These are phyloP conservation scores for Dicyrtomina minuta DNA, from an alignment of 2,888 invertebrate genomes.

Conservation along the genomic window DNA sequence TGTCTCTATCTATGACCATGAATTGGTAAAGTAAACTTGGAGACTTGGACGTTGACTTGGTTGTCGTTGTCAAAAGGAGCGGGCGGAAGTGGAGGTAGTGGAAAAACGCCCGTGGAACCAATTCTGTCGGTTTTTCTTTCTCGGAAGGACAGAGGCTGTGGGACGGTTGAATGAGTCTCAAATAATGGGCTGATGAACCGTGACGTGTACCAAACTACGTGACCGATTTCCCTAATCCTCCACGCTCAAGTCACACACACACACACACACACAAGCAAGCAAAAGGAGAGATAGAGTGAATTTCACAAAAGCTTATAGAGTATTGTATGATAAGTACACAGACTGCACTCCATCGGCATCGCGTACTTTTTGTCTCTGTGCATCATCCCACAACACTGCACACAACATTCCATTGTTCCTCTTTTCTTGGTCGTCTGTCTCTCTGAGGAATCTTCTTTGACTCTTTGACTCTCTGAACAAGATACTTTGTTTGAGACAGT, in stretches of 20 bases:
- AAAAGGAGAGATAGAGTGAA: too few relatives aligned
- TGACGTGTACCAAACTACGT: slow-evolving; percentile 33
- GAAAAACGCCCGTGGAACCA: slow-evolving; percentile 32
- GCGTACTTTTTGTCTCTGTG: too few relatives aligned
- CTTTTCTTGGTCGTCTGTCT: too few relatives aligned
- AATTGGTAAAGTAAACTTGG: slow-evolving; percentile 32
- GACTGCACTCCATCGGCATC: too few relatives aligned
- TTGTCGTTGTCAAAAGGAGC: too few relatives aligned
- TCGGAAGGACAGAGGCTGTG: slow-evolving; percentile 28
- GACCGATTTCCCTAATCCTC: slow-evolving; percentile 32
- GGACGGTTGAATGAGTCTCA: slow-evolving; percentile 26
- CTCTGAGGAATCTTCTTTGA: too few relatives aligned
- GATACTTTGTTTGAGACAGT: too few relatives aligned
- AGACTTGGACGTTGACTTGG: too few relatives aligned
- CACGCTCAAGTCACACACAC: slow-evolving; percentile 20
- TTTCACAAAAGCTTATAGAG: too few relatives aligned
- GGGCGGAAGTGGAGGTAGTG: slow-evolving; percentile 30
- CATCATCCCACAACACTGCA: neutral
- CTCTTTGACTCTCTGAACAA: too few relatives aligned
- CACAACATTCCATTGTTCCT: slow-evolving; percentile 5
- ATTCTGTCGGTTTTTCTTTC: slow-evolving; percentile 32
- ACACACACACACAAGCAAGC: too few relatives aligned
- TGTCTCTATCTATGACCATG: slow-evolving; percentile 13
- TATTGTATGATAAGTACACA: too few relatives aligned
- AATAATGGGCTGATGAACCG: slow-evolving; percentile 34